These are phyloP conservation scores for Aegotheles bennettii DNA, from an alignment of 2,113 vertebrate genomes.

Conservation along the genomic window DNA sequence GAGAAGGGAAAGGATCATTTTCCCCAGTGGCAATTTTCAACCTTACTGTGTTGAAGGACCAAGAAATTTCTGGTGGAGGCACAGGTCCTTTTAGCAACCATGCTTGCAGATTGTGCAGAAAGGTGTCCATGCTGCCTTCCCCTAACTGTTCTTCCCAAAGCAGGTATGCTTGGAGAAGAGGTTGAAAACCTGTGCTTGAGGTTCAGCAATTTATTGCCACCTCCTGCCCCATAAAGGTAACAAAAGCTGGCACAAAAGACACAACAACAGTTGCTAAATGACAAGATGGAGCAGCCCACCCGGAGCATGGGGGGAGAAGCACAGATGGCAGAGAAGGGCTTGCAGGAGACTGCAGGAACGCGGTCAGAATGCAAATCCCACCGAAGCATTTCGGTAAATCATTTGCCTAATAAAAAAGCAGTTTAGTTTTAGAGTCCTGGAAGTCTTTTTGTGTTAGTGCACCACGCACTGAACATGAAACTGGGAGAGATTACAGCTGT, in stretches of 20 bases:
- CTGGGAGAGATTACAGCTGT: background rate
- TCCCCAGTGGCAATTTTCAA: background rate
- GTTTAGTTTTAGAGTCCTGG: background rate
- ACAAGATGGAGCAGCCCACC: slow-evolving; percentile 43
- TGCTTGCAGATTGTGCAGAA: background rate
- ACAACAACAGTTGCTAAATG: slow-evolving; percentile 38
- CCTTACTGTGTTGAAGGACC: background rate
- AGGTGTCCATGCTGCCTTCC: background rate
- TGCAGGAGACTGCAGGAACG: slow-evolving; percentile 1
- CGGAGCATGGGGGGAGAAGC: slow-evolving; percentile 11
- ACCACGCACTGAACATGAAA: fast-evolving
- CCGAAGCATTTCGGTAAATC: background rate
- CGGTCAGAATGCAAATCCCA: slow-evolving; percentile 20
- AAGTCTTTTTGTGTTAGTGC: background rate
- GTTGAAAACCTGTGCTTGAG: background rate
- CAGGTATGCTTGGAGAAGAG: background rate
- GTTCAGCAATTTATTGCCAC: background rate
- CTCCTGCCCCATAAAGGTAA: background rate
- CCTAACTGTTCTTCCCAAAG: background rate
- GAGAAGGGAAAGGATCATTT: background rate
- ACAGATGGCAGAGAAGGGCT: slow-evolving; percentile 53
- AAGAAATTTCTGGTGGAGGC: background rate
- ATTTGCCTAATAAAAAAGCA: background rate
- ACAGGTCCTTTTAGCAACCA: background rate
- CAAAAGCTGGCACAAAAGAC: slow-evolving; percentile 38